Base-by-base conservation (phyloP, 1,140 invertebrate species). In the Drosophila persimilis region DNA sequence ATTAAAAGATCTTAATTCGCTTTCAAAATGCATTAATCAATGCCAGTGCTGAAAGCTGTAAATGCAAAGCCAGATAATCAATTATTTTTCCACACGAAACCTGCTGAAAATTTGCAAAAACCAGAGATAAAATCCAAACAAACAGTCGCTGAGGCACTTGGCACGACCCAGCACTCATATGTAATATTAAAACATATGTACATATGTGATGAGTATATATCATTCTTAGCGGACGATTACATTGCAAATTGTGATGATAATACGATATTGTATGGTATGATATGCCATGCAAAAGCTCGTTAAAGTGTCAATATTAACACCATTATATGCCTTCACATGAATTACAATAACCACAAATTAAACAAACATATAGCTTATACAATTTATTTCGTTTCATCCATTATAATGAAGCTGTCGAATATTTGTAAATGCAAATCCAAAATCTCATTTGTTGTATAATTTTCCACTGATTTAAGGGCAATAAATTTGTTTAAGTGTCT, bases 301-400 rank as follows among this genome's bases (percentile, higher is more conserved):
- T 77, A 80, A 86, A 77, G 69, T 85, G 81, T 80, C 81, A 86
- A 85, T 85, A 85, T 80, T 77, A 20, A 77, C 77, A 80, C 66
- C 73, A 77, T 74, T 56, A 59, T 64, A 46, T 74, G 47, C 44
- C 45, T 26, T 46, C 52, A 60, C 69, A 64, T 69, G 44, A 52
- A 63, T 63, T 61, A 57, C 59, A 64, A 67, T 73, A 84, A 50
- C 58, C 58, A 51, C 0, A 22, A 47, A 39, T 15, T 47, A 46
- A 63, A 69, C 51, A 65, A 53, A 47, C 60, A 69, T 47, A 55
- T 53, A 20, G 13, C 22, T 58, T 72, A 73, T 31, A 15, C 8
- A 73, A 51, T 56, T 66, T 66, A 55, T 56, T 56, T 61, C 6
- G 26, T 43, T 46, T 70, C 15, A 45, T 55, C 67, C 48, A 11